Base-by-base conservation (phyloP, 2,113 vertebrate genomes). In the Dasyornis broadbenti region DNA sequence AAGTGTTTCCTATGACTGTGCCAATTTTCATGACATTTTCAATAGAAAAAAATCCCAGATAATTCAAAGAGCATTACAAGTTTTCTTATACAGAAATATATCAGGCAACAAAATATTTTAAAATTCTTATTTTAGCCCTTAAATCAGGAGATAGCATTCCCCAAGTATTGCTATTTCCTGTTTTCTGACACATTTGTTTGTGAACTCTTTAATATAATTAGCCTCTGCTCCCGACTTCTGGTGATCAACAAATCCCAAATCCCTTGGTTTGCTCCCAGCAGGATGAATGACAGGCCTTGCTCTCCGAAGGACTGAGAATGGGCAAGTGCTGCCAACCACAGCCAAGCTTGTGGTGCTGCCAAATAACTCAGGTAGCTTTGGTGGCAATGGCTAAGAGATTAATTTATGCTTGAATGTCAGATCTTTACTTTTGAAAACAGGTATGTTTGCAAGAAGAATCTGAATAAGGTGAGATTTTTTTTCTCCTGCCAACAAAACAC, bases 301-400 rank as follows among this genome's bases (percentile, higher is more conserved):
- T 59, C 66, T 82, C 42, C 50, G 35, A 64, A 85, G 66, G 31
- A 68, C 6, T 18, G 24, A 50, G 52, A 88, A 49, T 0, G 0
- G 21, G 17, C 6, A 77, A 68, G 12, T 35, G 22, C 49, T 72
- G 35, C 26, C 42, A 50, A 20, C 33, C 2, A 1, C 40, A 89
- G 14, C 27, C 57, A 44, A 15, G 18, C 7, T 71, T 0, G 0
- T 56, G 21, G 24, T 53, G 11, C 28, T 82, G 21, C 37, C 49
- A 75, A 23, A 31, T 40, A 56, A 19, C 27, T 71, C 45, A 27
- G 26, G 31, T 73, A 70, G 35, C 8, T 17, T 59, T 1, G 1
- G 26, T 83, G 59, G 42, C 54, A 78, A 69, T 3, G 15, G 23
- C 33, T 71, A 72, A 42, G 65, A 80, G 27, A 61, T 31, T 4